Conservation (phyloP, 2,113 vertebrate genomes). For the Etheostoma cragini region DNA sequence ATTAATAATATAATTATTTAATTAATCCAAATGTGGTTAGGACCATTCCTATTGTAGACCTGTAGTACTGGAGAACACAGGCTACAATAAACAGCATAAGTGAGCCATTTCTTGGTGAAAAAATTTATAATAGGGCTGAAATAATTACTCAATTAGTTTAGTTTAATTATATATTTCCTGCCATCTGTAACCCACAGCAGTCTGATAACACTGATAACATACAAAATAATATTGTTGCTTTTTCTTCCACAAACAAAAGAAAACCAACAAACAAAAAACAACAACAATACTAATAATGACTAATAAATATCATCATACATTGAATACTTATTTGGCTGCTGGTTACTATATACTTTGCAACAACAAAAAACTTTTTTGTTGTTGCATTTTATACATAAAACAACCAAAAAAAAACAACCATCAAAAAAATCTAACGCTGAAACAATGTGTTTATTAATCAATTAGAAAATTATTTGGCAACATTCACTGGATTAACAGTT, state of each 20-base stretch:
- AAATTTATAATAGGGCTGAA: conserved; percentile 7
- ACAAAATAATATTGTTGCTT: no score
- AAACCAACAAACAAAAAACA: no score
- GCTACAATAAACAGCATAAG: not conserved
- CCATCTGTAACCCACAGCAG: no score
- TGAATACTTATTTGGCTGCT: not conserved
- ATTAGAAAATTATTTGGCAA: not conserved
- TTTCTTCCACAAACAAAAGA: no score
- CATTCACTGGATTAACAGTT: not conserved
- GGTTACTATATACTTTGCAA: not conserved
- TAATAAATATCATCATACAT: not conserved
- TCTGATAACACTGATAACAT: no score
- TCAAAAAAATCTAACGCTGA: not conserved
- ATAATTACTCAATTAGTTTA: not conserved
- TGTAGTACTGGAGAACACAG: conserved; percentile 6
- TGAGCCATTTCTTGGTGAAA: conserved; percentile 22
- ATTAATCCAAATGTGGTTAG: conserved; percentile 61
- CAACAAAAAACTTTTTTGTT: no score
- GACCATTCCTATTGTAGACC: conserved; percentile 19
- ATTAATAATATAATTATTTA: not conserved
- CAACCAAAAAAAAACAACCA: not conserved
- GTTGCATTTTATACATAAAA: not conserved
- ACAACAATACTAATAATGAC: no score
- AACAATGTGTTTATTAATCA: not conserved
- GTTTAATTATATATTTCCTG: no score